phyloP scores from a whole-genome alignment of 2,888 invertebrate genomes.

The Lycophotia porphyrea region DNA sequence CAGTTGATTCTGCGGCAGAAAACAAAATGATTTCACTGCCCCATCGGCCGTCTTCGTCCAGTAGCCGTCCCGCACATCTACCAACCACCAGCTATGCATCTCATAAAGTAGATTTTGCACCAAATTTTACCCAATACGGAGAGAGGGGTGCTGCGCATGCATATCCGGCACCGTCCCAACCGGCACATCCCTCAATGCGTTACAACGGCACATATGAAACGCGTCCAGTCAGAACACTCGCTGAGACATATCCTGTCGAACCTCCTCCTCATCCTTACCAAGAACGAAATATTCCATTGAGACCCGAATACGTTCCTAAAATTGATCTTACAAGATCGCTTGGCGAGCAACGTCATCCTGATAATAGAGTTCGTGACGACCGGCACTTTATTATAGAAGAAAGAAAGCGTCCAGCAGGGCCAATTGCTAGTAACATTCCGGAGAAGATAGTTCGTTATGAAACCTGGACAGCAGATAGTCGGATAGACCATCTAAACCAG shows the following conservation, averaged over 20 bases:
- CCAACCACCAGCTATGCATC: conserved; percentile 82
- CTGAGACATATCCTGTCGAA: conserved; percentile 81
- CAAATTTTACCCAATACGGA: conserved; percentile 92
- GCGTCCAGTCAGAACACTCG: conserved; percentile 69
- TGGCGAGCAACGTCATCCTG: conserved; percentile 79
- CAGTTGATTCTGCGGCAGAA: conserved; percentile 86
- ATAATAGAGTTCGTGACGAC: conserved; percentile 83
- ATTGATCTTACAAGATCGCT: conserved; percentile 86
- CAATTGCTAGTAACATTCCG: conserved; percentile 87
- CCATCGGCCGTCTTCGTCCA: conserved; percentile 79
- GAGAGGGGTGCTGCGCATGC: conserved; percentile 79
- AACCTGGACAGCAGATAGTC: conserved; percentile 85
- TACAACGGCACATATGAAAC: conserved; percentile 83
- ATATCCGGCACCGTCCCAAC: conserved; percentile 73
- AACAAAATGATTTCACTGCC: conserved; percentile 79
- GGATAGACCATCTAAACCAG: conserved; percentile 83
- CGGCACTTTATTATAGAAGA: conserved; percentile 85
- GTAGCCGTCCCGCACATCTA: conserved; percentile 73
- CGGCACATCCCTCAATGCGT: conserved; percentile 75
- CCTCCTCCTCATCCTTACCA: conserved; percentile 83
- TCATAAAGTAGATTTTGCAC: conserved; percentile 95
- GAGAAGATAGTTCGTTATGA: conserved; percentile 87
- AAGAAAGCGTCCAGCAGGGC: conserved; percentile 84
- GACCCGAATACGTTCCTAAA: conserved; percentile 85
- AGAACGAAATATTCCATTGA: conserved; percentile 77